phyloP scores from a whole-genome alignment of 2,888 invertebrate species.

The Campopleginae sp. region DNA sequence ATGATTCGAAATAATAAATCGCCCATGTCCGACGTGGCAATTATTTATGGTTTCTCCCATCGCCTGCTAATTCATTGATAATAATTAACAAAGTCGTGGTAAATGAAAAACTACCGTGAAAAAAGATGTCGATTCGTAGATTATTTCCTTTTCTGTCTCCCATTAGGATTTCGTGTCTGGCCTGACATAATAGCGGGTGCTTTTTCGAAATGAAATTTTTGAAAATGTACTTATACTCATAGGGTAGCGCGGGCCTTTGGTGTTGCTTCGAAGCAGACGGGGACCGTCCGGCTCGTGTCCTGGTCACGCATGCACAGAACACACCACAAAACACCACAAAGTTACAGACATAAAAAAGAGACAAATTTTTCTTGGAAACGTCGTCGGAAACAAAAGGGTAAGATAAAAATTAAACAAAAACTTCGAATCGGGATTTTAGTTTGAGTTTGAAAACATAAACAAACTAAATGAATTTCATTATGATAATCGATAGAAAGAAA shows the following conservation, averaged over 20 bases:
- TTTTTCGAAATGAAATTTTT: constrained; percentile 63
- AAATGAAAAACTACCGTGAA: background rate
- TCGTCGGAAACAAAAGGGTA: constrained; percentile 73
- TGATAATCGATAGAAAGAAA: background rate
- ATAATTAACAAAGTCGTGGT: background rate
- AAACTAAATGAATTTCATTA: no score
- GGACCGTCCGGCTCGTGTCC: constrained; percentile 84
- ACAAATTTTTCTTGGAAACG: constrained; percentile 65
- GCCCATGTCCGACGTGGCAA: background rate
- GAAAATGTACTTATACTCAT: constrained; percentile 83
- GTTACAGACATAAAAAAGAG: constrained; percentile 77
- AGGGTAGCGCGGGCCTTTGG: constrained; percentile 84
- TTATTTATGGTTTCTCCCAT: background rate
- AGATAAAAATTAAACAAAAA: background rate
- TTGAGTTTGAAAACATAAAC: no score
- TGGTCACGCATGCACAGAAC: constrained; percentile 84
- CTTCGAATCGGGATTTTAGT: no score
- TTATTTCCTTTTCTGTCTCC: background rate
- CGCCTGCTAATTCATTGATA: background rate
- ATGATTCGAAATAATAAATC: background rate
- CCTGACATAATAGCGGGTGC: background rate
- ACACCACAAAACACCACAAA: constrained; percentile 84
- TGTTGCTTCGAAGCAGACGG: constrained; percentile 83
- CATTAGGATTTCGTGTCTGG: background rate
- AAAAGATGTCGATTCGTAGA: background rate